Conservation (phyloP, 2,113 vertebrate genomes). For the Pteropus alecto region DNA sequence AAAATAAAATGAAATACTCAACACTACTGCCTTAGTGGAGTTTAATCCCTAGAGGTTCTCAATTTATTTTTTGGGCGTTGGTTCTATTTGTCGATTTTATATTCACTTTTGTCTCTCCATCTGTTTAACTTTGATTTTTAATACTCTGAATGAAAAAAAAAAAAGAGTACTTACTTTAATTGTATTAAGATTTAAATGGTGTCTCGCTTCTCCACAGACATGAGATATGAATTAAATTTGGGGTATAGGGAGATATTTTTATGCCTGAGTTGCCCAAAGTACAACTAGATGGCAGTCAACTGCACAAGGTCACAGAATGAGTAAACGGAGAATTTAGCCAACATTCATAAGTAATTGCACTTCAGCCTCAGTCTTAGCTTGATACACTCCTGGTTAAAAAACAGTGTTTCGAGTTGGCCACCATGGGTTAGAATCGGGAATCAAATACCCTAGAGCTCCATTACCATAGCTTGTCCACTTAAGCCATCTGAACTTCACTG, state of each 20-base stretch:
- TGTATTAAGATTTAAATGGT: background rate
- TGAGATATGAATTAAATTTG: background rate
- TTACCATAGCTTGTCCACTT: background rate
- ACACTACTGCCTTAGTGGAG: background rate
- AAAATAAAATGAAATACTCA: background rate
- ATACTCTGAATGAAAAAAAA: background rate
- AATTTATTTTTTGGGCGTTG: background rate
- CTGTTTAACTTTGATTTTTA: background rate
- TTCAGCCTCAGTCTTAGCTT: background rate
- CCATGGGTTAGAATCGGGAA: background rate
- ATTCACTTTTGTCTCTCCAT: background rate
- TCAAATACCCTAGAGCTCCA: background rate
- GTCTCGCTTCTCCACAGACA: background rate
- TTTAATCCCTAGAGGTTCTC: background rate
- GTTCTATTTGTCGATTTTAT: background rate
- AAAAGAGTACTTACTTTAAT: background rate
- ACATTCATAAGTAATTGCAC: accelerated
- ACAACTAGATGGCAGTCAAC: too few relatives aligned
- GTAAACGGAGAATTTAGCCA: background rate
- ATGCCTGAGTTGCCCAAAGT: accelerated
- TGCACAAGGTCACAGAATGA: background rate
- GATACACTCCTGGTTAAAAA: background rate
- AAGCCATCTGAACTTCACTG: background rate
- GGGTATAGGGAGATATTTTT: background rate
- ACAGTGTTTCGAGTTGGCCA: background rate